Conservation (phyloP, 2,888 invertebrate species). For the Drosophila sordidula region DNA sequence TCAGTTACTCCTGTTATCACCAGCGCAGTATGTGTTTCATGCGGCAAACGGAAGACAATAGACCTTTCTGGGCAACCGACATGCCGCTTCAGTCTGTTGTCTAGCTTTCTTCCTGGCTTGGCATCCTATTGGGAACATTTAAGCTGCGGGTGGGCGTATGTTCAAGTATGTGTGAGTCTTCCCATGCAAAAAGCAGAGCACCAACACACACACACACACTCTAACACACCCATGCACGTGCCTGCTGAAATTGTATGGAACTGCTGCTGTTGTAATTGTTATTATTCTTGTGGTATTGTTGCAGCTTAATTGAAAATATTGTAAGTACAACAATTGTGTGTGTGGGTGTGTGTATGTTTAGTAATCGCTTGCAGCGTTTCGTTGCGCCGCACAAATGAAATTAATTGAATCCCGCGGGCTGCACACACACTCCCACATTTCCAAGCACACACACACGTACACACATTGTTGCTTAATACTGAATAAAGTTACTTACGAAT, state of each 20-base stretch:
- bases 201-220: constrained; percentile 8
- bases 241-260: constrained; percentile 36
- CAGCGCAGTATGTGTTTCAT: constrained; percentile 18
- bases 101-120: constrained; percentile 22
- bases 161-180: not conserved
- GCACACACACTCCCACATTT: constrained; percentile 19
- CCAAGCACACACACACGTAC: not conserved
- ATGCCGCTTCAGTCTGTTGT: constrained; percentile 12
- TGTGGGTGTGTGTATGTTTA: constrained; percentile 20
- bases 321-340: constrained; percentile 49
- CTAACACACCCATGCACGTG: constrained; percentile 5
- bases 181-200: constrained; percentile 16
- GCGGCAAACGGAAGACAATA: constrained; percentile 36
- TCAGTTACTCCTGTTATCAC: constrained; percentile 35
- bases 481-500: constrained; percentile 44
- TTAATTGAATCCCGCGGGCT: constrained; percentile 68
- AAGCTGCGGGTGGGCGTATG: constrained; percentile 34
- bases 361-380: constrained; percentile 59
- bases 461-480: constrained; percentile 33
- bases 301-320: constrained; percentile 79
- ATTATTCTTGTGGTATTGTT: constrained; percentile 76
- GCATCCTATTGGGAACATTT: constrained; percentile 35
- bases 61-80: constrained; percentile 13
- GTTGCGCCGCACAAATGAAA: constrained; percentile 70
- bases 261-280: constrained; percentile 69